Base-by-base conservation (phyloP, 1,140 invertebrate genomes). In the Plutomurus gul region DNA sequence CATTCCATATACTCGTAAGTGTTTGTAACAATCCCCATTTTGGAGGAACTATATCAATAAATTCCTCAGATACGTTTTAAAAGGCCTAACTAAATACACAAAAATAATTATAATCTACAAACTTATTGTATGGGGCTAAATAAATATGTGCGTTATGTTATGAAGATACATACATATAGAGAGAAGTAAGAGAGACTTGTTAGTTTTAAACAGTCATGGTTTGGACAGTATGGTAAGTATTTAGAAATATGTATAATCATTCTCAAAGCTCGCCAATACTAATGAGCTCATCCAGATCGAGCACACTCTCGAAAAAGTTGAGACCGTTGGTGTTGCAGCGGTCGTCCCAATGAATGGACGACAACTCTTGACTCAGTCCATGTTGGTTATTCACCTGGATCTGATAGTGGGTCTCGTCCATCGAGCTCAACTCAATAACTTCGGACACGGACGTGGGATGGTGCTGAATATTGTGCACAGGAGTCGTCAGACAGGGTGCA, bases 271-370 rank as follows among this genome's bases (percentile, higher is more conserved):
- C 78, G 39, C 78, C 73, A 74, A 75, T 79, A 36, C 71, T 79
- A 74, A 79, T 79, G 36, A 79, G 49, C 7, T 79, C 78, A 39
- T 79, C 78, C 22, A 79, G 30, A 47, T 79, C 72, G 7, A 79
- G 60, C 20, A 74, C 78, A 70, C 40, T 75, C 37, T 79, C 78
- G 22, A 79, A 47, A 33, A 79, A 79, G 37, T 60, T 79, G 37
- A 79, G 51, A 25, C 72, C 43, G 27, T n/a, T 25, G 11, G 18
- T 8, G 37, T 20, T 40, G 27, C 20, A 33, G 8, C 77, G 16
- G 30, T 79, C 77, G 46, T 79, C 77, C 77, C 77, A 75, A 8
- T 47, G 40, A 22, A 75, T 43, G 11, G 8, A 6, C 6, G 43
- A 49, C 1, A 43, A 46, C n/a, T 47, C 40, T 5, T 51, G 40